Base-by-base conservation (phyloP, 2,113 vertebrate genomes). In the Microcebus griseorufus region DNA sequence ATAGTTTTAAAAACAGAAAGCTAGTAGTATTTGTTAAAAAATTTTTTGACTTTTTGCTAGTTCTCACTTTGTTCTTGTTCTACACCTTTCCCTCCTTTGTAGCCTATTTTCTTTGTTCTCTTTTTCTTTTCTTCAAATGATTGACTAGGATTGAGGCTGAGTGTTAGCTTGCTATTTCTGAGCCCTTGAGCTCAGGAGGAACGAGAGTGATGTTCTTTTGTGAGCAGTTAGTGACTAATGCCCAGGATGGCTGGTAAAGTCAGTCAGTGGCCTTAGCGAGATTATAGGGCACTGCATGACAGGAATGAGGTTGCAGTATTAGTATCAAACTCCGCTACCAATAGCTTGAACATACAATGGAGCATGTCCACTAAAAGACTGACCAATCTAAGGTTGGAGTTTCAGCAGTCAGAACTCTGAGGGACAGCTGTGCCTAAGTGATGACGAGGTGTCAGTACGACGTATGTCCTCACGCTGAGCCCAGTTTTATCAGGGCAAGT, bases 401-500 rank as follows among this genome's bases (percentile, higher is more conserved):
- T 98, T 95, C 45, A 87, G 82, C 90, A 75, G 90, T 96, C 85
- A 75, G 79, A 96, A 65, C 69, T 70, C 96, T 97, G 97, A 97
- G 96, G 88, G 97, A 98, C 97, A 96, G 96, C 93, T 97, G 92
- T 93, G 79, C 93, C 92, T 90, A 93, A 91, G 76, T 94, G 92
- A 89, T 11, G 89, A 97, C 1, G 0, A 87, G 45, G 94, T 97
- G 76, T 96, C 14, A 53, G 76, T 10, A 95, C 92, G 90, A 93
- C 96, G 60, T 98, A 97, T 98, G 95, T 97, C 93, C 93, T 97
- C 3, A 0, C 53, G 73, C 91, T 89, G 94, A 95, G 8, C 95
- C 95, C 83, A 20, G 94, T 95, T 98, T 98, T 98, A 96, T 98
- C 97, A 93, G 85, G 78, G 48, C 87, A 97, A 95, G 75, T 89